phyloP scores from a whole-genome alignment of 2,113 vertebrate genomes.

The Eulacestoma nigropectus region DNA sequence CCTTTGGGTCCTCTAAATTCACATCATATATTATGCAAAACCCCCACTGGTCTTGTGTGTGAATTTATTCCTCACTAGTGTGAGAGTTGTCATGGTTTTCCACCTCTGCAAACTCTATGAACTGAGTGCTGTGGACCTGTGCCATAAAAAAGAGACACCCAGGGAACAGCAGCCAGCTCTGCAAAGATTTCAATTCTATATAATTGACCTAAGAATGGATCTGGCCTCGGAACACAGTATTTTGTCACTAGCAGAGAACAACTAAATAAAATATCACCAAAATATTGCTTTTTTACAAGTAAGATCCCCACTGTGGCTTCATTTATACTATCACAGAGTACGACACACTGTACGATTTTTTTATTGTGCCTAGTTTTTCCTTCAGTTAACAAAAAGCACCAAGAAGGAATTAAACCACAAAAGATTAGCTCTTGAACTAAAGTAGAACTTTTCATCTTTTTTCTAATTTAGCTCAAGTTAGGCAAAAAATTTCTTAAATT shows the following conservation, averaged over 20 bases:
- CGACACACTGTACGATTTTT: accelerated
- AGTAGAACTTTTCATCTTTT: not conserved
- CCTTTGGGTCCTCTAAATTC: slow-evolving; percentile 71
- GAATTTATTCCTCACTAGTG: slow-evolving; percentile 52
- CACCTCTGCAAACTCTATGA: slow-evolving; percentile 75
- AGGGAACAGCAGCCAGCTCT: not conserved
- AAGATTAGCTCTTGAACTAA: not conserved
- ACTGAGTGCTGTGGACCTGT: slow-evolving; percentile 65
- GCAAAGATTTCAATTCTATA: not conserved
- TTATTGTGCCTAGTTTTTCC: not conserved
- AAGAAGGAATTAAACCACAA: not conserved
- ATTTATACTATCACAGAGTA: not conserved
- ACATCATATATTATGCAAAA: slow-evolving; percentile 63
- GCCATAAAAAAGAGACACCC: not conserved
- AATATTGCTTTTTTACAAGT: not conserved
- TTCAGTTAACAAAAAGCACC: not conserved
- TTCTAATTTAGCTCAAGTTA: not conserved
- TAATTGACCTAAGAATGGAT: not conserved
- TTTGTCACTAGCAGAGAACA: not conserved
- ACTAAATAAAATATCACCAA: not conserved
- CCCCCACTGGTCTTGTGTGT: slow-evolving; percentile 71
- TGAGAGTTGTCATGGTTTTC: slow-evolving; percentile 77
- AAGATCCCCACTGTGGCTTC: not conserved
- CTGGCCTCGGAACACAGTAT: not conserved
- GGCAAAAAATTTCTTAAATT: not conserved